A percentile compares a stretch with the other conserved stretches of the same genome.
Conservation (phyloP, 2,888 invertebrate species). For the Apodemia mormo region DNA sequence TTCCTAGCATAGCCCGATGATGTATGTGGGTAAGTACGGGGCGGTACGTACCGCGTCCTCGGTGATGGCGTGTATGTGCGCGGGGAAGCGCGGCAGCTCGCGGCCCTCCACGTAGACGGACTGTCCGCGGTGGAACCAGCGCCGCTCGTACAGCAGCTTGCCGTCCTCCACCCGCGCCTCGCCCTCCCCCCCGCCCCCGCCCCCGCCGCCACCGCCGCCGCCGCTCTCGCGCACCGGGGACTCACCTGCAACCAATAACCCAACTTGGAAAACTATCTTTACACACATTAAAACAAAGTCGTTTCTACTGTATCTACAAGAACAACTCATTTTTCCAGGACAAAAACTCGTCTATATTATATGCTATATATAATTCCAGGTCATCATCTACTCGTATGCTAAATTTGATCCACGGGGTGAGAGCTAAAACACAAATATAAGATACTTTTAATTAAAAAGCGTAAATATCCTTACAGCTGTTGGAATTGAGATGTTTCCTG, state of each 20-base stretch:
- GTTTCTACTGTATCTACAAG: too few species aligned
- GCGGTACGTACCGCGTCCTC: constrained; percentile 88
- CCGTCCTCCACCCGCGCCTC: constrained; percentile 94
- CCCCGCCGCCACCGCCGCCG: constrained; percentile 84
- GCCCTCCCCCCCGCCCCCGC: constrained; percentile 35
- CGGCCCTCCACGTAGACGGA: constrained; percentile 95
- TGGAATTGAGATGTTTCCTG: constrained; percentile 59
- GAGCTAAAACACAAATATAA: too few species aligned
- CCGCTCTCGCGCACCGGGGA: constrained; percentile 58
- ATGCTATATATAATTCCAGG: too few species aligned
- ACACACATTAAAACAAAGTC: too few species aligned
- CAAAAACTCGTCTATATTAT: too few species aligned
- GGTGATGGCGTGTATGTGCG: constrained; percentile 94
- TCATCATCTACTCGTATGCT: too few species aligned
- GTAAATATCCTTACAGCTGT: neutral
- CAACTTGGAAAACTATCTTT: too few species aligned
- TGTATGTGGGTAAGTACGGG: neutral
- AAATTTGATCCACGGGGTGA: too few species aligned
- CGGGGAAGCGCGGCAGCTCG: constrained; percentile 92
- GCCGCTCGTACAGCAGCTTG: constrained; percentile 94
- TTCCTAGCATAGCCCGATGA: too few species aligned
- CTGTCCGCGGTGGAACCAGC: constrained; percentile 98
- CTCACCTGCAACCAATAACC: constrained; percentile 59
- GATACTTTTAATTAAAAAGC: too few species aligned
- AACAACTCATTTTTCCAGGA: too few species aligned